Evolutionary conservation across 2,888 invertebrate genomes (phyloP).

Genomic region (Drosophila pseudotalamancana): DNA sequence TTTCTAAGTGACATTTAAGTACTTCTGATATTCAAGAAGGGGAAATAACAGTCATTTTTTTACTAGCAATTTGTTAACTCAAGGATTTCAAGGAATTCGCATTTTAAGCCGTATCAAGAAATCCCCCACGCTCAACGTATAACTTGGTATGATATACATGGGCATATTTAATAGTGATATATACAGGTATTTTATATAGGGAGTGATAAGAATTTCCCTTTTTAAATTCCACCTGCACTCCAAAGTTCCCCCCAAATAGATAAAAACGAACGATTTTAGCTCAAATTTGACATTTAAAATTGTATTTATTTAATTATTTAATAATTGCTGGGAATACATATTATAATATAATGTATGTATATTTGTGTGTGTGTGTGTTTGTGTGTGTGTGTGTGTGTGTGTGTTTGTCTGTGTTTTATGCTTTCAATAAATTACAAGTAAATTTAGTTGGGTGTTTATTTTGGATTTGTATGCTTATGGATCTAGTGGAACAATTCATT

Average conservation of each 20-base stretch:
- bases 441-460: constrained; percentile 61
- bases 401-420: no score
- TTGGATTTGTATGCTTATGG: constrained; percentile 49
- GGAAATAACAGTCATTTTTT: no score
- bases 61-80: no score
- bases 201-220: no score
- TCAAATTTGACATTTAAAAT: constrained; percentile 79
- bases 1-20: no score
- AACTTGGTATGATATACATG: no score
- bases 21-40: no score
- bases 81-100: no score
- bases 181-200: no score
- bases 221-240: neutral
- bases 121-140: no score
- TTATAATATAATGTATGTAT: constrained; percentile 52
- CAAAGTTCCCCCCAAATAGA: neutral
- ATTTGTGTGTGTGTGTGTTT: constrained; percentile 37
- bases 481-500: constrained; percentile 74
- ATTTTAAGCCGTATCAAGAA: no score
- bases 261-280: constrained; percentile 22
- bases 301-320: constrained; percentile 81
- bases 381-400: constrained; percentile 38
- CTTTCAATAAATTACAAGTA: constrained; percentile 75
- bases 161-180: no score
- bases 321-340: constrained; percentile 79